Conservation (phyloP, 2,113 vertebrate species). For the Thunnus thynnus region DNA sequence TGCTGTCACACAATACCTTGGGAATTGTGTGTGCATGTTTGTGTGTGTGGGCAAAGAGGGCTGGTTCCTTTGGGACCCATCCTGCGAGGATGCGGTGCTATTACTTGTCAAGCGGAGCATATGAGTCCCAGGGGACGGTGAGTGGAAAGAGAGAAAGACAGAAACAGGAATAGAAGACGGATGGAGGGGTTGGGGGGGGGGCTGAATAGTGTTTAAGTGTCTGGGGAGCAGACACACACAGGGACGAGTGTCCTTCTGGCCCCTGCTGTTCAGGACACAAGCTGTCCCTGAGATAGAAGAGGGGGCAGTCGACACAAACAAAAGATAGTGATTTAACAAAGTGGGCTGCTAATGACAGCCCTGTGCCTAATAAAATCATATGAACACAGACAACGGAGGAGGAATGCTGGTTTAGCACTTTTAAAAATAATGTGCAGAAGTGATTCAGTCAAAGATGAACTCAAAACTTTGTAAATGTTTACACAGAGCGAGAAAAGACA, state of each 20-base stretch:
- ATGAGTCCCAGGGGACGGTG: slow-evolving; percentile 73
- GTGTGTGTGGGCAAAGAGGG: slow-evolving; percentile 48
- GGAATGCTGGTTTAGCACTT: slow-evolving; percentile 32
- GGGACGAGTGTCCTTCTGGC: slow-evolving; percentile 67
- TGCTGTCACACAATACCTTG: slow-evolving; percentile 82
- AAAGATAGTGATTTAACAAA: slow-evolving; percentile 83
- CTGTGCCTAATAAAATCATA: slow-evolving; percentile 69
- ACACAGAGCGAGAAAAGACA: neutral
- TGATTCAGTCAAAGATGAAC: slow-evolving; percentile 4
- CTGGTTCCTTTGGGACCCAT: slow-evolving; percentile 70
- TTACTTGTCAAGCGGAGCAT: slow-evolving; percentile 82
- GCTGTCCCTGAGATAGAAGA: slow-evolving; percentile 68
- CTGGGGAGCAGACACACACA: slow-evolving; percentile 58
- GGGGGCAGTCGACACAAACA: slow-evolving; percentile 70
- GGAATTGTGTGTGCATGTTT: slow-evolving; percentile 73
- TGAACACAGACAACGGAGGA: slow-evolving; percentile 53
- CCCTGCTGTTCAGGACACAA: slow-evolving; percentile 80
- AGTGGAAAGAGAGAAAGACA: slow-evolving; percentile 59
- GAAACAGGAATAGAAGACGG: slow-evolving; percentile 51
- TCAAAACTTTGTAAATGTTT: neutral
- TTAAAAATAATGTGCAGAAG: slow-evolving; percentile 1
- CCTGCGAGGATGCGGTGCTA: slow-evolving; percentile 75
- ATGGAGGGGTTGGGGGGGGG: slow-evolving; percentile 42
- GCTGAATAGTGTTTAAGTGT: slow-evolving; percentile 72
- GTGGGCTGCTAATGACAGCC: slow-evolving; percentile 79